phyloP scores from a whole-genome alignment of 92 coral and sea anemone genomes.

The Nematostella vectensis region DNA sequence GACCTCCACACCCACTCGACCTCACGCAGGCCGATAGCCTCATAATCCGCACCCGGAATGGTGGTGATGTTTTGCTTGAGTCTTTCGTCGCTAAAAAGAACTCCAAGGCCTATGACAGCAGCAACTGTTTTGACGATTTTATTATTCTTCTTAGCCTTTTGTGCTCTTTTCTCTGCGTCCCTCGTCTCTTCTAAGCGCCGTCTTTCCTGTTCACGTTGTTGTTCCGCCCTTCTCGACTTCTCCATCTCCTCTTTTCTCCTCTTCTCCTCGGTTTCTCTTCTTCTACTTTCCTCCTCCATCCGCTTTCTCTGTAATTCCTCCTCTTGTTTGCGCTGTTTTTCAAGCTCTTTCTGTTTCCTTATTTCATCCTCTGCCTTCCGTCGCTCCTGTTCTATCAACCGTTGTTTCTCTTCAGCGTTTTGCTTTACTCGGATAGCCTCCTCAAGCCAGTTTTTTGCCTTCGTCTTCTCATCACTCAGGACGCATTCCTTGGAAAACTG shows the following conservation, averaged over 20 bases:
- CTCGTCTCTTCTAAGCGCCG: neutral
- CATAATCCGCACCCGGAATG: conserved; percentile 29
- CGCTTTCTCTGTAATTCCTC: neutral
- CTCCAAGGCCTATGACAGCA: neutral
- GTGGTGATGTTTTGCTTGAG: conserved; percentile 34
- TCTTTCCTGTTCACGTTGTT: neutral
- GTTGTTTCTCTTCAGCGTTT: conserved; percentile 7
- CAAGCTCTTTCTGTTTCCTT: conserved; percentile 10
- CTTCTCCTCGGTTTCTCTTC: conserved; percentile 6
- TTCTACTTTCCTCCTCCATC: neutral
- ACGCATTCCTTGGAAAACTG: conserved; percentile 23
- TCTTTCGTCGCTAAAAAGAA: conserved; percentile 22
- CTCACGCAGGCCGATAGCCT: conserved; percentile 30
- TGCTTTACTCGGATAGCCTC: conserved; percentile 22
- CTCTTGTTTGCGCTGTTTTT: conserved; percentile 5
- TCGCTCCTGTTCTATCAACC: conserved; percentile 2
- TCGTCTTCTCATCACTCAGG: conserved; percentile 15
- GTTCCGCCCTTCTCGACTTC: conserved; percentile 5
- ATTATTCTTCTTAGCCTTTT: neutral
- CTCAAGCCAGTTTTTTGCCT: conserved; percentile 3
- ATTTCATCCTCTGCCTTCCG: conserved; percentile 13
- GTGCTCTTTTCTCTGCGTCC: conserved; percentile 4
- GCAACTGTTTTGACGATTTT: neutral
- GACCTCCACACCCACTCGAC: conserved; percentile 60
- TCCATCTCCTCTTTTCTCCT: conserved; percentile 5